Evolutionary conservation across 2,888 invertebrate species (phyloP).

Genomic region (Diplolepis rosae): DNA sequence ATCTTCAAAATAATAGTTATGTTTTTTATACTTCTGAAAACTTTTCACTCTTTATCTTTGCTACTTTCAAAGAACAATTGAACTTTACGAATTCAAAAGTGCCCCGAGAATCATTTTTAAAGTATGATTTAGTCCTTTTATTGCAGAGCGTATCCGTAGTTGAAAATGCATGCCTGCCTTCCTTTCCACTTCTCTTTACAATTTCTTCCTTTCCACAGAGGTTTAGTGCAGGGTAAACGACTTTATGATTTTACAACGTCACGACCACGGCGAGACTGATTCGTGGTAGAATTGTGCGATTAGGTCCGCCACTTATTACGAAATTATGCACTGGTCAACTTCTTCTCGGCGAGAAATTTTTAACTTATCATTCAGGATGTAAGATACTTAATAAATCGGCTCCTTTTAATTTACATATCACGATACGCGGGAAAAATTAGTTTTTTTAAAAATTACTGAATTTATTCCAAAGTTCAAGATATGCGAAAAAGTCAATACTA

Average conservation of each 20-base stretch:
- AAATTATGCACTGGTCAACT: slow-evolving; percentile 52
- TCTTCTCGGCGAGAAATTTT: slow-evolving; percentile 39
- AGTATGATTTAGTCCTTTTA: background rate
- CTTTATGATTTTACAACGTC: background rate
- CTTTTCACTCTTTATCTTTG: background rate
- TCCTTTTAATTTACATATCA: background rate
- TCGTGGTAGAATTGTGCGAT: background rate
- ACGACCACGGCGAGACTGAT: background rate
- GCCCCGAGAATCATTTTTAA: background rate
- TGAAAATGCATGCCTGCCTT: background rate
- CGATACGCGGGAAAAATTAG: no score
- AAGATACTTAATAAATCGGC: background rate
- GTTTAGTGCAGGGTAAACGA: background rate
- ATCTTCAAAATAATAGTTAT: background rate
- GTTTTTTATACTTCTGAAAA: background rate
- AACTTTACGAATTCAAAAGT: background rate
- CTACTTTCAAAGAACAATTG: background rate
- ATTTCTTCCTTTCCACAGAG: background rate
- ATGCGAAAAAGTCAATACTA: no score
- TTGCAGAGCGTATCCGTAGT: background rate
- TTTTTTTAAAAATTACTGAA: no score
- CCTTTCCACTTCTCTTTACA: background rate
- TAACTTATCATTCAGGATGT: background rate
- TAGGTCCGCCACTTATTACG: slow-evolving; percentile 45
- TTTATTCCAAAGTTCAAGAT: no score